Conservation (phyloP, 2,113 vertebrate species). For the Himantopus leucocephalus region DNA sequence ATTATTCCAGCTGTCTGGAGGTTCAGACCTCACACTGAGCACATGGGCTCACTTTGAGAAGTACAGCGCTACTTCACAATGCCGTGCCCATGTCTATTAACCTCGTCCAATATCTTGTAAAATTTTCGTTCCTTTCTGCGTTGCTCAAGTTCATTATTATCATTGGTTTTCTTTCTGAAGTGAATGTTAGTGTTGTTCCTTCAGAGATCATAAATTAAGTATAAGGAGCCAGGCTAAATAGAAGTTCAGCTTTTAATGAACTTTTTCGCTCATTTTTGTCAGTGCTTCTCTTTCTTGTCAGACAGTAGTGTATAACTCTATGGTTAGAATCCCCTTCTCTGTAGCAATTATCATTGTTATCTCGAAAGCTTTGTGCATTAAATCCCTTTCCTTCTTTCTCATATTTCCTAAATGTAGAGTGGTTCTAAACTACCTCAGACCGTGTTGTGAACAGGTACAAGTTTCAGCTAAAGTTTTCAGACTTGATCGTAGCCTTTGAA, state of each 20-base stretch:
- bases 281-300: background rate
- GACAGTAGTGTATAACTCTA: background rate
- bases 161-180: background rate
- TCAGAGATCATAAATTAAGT: background rate
- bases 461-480: background rate
- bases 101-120: background rate
- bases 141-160: background rate
- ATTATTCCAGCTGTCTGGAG: background rate
- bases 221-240: background rate
- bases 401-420: background rate
- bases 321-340: background rate
- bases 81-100: background rate
- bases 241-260: background rate
- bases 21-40: background rate
- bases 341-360: background rate
- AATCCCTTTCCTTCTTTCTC: background rate
- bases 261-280: background rate
- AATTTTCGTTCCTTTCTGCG: background rate
- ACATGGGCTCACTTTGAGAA: background rate
- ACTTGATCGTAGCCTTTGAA: background rate
- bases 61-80: background rate
- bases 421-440: slow-evolving; percentile 54
- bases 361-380: background rate
- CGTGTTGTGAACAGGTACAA: background rate
- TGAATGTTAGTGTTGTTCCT: background rate